A percentile compares a stretch with the other conserved stretches of the same genome.
phyloP scores from a whole-genome alignment of 1,140 invertebrate species.

The Phthorimaea operculella region DNA sequence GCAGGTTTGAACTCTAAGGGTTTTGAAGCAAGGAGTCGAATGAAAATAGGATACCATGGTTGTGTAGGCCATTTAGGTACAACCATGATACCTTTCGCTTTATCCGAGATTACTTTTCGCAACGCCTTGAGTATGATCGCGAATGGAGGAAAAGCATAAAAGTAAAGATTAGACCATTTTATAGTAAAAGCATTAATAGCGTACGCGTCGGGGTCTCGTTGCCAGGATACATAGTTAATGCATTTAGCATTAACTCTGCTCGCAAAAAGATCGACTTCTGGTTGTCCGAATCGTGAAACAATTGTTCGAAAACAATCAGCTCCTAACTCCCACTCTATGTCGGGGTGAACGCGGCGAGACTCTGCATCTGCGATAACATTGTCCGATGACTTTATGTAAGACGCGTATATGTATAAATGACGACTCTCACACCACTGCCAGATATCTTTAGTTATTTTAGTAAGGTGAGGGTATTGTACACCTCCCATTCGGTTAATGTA shows the following conservation, averaged over 20 bases:
- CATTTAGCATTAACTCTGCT: constrained; percentile 10
- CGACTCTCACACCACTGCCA: constrained; percentile 15
- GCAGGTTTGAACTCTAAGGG: background rate
- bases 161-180: background rate
- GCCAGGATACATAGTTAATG: constrained; percentile 10
- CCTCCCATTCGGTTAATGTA: constrained; percentile 10
- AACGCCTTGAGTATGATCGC: background rate
- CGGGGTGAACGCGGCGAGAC: constrained; percentile 6
- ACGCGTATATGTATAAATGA: constrained; percentile 6
- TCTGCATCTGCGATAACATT: constrained; percentile 10
- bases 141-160: constrained; percentile 3
- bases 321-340: constrained; percentile 10
- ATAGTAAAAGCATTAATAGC: constrained; percentile 5
- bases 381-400: constrained; percentile 12
- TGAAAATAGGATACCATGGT: constrained; percentile 1
- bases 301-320: constrained; percentile 3
- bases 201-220: constrained; percentile 10
- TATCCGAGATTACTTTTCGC: background rate
- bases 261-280: constrained; percentile 11
- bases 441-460: constrained; percentile 6
- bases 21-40: background rate
- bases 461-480: constrained; percentile 10
- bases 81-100: background rate
- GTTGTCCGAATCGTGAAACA: constrained; percentile 3
- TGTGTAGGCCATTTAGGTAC: background rate